phyloP scores from a whole-genome alignment of 2,113 vertebrate genomes.

The Macroglossus sobrinus region DNA sequence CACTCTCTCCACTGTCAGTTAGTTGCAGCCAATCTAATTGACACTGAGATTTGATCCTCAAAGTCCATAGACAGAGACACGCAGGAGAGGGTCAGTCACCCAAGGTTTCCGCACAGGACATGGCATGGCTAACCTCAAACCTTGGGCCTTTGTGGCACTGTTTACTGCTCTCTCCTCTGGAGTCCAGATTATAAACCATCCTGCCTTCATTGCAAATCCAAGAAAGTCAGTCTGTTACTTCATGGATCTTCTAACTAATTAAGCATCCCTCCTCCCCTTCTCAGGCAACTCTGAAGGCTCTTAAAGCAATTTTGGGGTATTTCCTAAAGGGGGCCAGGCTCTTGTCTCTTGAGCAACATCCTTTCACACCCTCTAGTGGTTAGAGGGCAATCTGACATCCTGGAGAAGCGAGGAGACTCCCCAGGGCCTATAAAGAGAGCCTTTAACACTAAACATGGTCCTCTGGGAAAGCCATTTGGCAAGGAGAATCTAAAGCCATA shows the following conservation, averaged over 20 bases:
- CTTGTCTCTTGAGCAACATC: conserved; percentile 59
- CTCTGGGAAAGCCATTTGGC: conserved; percentile 67
- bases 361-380: conserved; percentile 81
- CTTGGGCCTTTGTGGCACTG: not conserved
- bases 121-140: not conserved
- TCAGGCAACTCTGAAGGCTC: not conserved
- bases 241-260: not conserved
- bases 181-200: not conserved
- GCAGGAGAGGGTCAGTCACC: not conserved
- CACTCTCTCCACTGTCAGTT: not conserved
- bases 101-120: not conserved
- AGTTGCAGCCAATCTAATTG: not conserved
- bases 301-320: conserved; percentile 47
- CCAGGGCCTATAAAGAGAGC: conserved; percentile 61
- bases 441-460: conserved; percentile 3
- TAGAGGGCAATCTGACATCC: conserved; percentile 71
- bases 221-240: not conserved
- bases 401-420: conserved; percentile 48
- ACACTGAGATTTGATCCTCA: not conserved
- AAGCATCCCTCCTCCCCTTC: not conserved
- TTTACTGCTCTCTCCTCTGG: not conserved
- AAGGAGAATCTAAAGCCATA: conserved; percentile 67
- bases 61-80: not conserved
- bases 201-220: not conserved
- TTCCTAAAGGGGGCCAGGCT: conserved; percentile 44